A percentile compares a stretch with the other conserved stretches of the same genome.
phyloP scores from a whole-genome alignment of 1,140 invertebrate genomes.

The Caenorhabditis briggsae region DNA sequence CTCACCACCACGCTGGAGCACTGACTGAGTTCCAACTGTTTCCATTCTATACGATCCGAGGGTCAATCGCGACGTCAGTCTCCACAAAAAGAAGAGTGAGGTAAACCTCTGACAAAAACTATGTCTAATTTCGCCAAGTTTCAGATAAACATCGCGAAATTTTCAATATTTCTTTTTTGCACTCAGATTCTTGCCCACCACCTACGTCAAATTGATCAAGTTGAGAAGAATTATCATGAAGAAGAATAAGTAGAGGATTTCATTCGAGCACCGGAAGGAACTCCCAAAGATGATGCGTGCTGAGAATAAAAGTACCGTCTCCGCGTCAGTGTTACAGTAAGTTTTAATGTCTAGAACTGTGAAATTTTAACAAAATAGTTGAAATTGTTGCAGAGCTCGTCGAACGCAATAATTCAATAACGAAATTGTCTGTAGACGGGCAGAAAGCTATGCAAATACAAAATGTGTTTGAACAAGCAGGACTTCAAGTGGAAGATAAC shows the following conservation, averaged over 20 bases:
- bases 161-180: slow-evolving; percentile 91
- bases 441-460: slow-evolving; percentile 89
- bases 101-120: too few species aligned
- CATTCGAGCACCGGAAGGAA: slow-evolving; percentile 89
- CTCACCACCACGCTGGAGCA: background rate
- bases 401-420: slow-evolving; percentile 68
- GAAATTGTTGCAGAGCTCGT: slow-evolving; percentile 49
- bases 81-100: slow-evolving; percentile 50
- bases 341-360: slow-evolving; percentile 26
- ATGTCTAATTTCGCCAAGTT: background rate
- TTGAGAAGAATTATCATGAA: slow-evolving; percentile 83
- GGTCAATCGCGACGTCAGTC: background rate
- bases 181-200: slow-evolving; percentile 80
- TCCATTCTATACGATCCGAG: slow-evolving; percentile 3
- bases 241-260: slow-evolving; percentile 89
- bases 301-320: slow-evolving; percentile 83
- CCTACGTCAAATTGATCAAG: slow-evolving; percentile 88
- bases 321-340: slow-evolving; percentile 71
- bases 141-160: slow-evolving; percentile 91
- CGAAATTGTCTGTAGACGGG: slow-evolving; percentile 85
- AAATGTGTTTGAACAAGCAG: slow-evolving; percentile 83
- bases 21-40: slow-evolving; percentile 3
- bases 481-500: slow-evolving; percentile 93
- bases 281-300: slow-evolving; percentile 92
- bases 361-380: background rate